These are phyloP conservation scores for Hephaestus fuliginosus DNA, from an alignment of 2,797 vertebrate genomes.

Conservation along the genomic window DNA sequence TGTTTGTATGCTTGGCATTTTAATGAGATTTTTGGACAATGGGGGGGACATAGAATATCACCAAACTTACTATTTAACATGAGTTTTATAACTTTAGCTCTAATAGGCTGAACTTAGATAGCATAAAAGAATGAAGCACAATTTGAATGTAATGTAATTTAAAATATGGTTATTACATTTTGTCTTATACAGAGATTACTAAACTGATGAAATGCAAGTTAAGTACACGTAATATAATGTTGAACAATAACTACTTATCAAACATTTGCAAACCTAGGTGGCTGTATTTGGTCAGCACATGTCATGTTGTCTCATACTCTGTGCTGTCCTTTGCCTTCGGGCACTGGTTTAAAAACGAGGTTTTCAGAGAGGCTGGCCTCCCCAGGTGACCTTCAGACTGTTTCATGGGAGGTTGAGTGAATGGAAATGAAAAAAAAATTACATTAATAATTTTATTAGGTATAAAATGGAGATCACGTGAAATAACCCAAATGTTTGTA, in stretches of 20 bases:
- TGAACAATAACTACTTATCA: not conserved
- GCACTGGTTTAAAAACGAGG: not conserved
- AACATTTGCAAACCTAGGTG: not conserved
- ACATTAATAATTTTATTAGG: no score
- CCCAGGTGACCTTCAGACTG: no score
- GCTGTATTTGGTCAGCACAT: not conserved
- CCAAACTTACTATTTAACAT: not conserved
- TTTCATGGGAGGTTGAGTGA: no score
- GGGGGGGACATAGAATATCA: not conserved
- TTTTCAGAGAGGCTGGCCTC: no score
- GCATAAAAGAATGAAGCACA: not conserved
- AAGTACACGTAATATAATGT: not conserved
- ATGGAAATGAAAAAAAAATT: no score
- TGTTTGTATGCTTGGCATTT: not conserved
- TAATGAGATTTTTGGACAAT: conserved; percentile 2
- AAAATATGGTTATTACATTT: not conserved
- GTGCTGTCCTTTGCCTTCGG: not conserved
- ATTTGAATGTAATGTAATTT: not conserved
- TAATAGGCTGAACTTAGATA: not conserved
- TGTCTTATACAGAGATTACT: not conserved
- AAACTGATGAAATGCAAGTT: not conserved
- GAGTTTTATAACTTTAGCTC: not conserved
- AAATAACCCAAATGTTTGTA: no score
- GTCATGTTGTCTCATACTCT: not conserved
- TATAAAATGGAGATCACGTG: no score